Evolutionary conservation across 2,888 invertebrate species (phyloP).

Genomic region (Drosophila paranaensis): DNA sequence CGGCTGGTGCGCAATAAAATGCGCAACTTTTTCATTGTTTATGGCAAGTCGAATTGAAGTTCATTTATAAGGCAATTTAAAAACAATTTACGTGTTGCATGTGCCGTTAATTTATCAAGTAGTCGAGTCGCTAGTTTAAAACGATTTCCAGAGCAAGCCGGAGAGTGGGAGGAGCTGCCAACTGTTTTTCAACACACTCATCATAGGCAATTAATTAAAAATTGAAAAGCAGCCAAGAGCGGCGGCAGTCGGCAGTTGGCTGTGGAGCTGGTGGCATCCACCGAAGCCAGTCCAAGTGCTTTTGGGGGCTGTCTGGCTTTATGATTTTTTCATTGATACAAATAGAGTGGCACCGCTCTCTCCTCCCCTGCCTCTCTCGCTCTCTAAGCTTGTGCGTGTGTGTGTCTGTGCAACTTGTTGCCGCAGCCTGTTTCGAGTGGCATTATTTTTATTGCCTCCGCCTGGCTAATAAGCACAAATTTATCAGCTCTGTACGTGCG

Average conservation of each 20-base stretch:
- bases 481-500: conserved; percentile 76
- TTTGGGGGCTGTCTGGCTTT: conserved; percentile 70
- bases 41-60: conserved; percentile 71
- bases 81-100: conserved; percentile 79
- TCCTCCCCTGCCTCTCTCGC: not conserved
- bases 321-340: conserved; percentile 81
- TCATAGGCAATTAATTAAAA: conserved; percentile 79
- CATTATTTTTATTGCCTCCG: conserved; percentile 60
- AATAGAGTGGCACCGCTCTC: conserved; percentile 51
- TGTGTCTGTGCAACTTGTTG: conserved; percentile 64
- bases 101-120: conserved; percentile 80
- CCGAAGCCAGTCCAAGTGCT: conserved; percentile 26
- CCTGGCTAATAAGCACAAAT: conserved; percentile 72
- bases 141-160: conserved; percentile 35
- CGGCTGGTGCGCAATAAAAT: conserved; percentile 43
- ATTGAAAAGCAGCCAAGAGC: conserved; percentile 46
- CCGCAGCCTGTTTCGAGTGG: conserved; percentile 44
- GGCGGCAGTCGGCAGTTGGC: conserved; percentile 4
- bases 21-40: conserved; percentile 62
- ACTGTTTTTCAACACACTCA: conserved; percentile 77
- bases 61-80: conserved; percentile 79
- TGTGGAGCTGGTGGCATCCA: conserved; percentile 18
- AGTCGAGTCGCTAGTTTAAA: conserved; percentile 52
- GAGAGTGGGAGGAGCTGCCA: conserved; percentile 17
- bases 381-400: conserved; percentile 9